These are phyloP conservation scores for Chloebia gouldiae DNA, from an alignment of 2,113 vertebrate species.

Conservation along the genomic window DNA sequence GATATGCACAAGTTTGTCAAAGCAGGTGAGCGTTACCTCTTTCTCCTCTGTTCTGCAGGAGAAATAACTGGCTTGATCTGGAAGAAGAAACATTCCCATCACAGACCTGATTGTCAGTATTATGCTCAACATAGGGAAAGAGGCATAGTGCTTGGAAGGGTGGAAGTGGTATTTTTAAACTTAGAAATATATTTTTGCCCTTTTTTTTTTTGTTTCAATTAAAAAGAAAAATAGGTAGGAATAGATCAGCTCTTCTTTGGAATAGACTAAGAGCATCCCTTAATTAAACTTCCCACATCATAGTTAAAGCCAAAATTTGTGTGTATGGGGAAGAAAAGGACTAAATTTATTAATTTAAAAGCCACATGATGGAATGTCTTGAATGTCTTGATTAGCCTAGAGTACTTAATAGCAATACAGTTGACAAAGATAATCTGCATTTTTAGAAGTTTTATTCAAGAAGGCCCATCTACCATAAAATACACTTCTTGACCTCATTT, in stretches of 20 bases:
- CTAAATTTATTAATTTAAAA: not conserved
- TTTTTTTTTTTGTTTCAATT: not conserved
- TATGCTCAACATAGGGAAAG: accelerated
- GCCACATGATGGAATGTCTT: not conserved
- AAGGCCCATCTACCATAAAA: not conserved
- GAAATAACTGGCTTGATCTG: not conserved
- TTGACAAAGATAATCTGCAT: not conserved
- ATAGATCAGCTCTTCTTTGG: not conserved
- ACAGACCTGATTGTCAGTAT: not conserved
- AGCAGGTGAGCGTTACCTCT: not conserved
- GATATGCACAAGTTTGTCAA: not conserved
- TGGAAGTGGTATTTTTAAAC: not conserved
- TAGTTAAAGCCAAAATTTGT: not conserved
- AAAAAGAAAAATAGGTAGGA: not conserved
- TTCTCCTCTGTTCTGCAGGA: not conserved
- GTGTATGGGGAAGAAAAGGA: not conserved
- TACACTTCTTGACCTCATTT: accelerated
- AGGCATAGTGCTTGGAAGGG: not conserved
- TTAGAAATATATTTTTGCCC: not conserved
- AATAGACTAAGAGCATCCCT: not conserved
- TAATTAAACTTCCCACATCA: not conserved
- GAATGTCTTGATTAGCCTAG: not conserved
- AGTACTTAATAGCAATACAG: not conserved
- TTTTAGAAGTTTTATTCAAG: not conserved
- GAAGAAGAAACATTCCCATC: not conserved